Evolutionary conservation across 2,113 vertebrate species (phyloP), one percentile per base, ranked within the genome.

Genomic region (Erinaceus europaeus): DNA sequence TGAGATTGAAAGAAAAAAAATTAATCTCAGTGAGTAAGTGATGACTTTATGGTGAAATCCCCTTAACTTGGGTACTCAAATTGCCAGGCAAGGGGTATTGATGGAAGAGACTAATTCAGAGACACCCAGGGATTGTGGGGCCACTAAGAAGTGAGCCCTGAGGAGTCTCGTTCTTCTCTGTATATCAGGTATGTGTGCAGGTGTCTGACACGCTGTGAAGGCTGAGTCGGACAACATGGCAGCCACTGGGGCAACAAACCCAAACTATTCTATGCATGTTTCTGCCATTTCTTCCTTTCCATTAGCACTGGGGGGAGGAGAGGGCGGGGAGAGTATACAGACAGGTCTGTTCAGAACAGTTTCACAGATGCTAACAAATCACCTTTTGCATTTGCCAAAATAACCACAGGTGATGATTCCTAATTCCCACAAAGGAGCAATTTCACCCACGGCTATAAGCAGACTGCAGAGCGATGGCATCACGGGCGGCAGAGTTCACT

Each of bases 321-420:
- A 52, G 4, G 20, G 50, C 50, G 13, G 20, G 50, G 13, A 52
- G 50, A 17, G 20, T 17, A 12, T 20, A 17, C 52, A 53, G 23
- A 53, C 18, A 53, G 23, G 14, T 23, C 18, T 21, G 18, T 21
- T 21, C 52, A 53, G 68, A 78, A 68, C n/a, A 23, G 14, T 68
- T 82, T 89, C 40, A 64, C 3, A 64, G 50, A 55, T 32, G 59
- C 5, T 20, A 68, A 84, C 2, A 52, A 18, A 38, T 7, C 0
- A 72, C 38, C 50, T 82, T 64, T 67, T 17, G 27, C 57, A 5
- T 85, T 82, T 75, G 82, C 50, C 52, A 76, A 87, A 78, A 85
- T 18, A 80, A 71, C 27, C 34, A 65, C 12, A 38, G 2, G 6
- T 5, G 52, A 78, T 38, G 48, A 14, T 82, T 81, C 40, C 27